Percentiles rank a stretch among this genome's conserved stretches.
Evolutionary conservation across 2,113 vertebrate species (phyloP).

Genomic region (Capreolus pygargus): DNA sequence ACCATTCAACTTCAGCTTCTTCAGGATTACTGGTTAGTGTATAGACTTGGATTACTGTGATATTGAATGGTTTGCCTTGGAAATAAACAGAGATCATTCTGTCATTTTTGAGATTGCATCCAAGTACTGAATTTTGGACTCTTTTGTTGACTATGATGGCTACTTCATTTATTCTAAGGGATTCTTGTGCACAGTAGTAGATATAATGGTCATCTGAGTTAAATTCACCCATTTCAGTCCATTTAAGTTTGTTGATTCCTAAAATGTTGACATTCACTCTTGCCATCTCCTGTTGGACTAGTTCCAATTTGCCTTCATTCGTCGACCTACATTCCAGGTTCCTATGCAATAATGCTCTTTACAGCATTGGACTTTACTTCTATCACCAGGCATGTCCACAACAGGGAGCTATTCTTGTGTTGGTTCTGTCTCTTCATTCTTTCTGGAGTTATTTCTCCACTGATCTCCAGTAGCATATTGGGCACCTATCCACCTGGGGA

Average conservation of each 20-base stretch:
- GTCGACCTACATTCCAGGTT: neutral
- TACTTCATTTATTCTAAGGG: neutral
- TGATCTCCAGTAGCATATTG: neutral
- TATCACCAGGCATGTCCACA: neutral
- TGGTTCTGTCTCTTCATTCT: neutral
- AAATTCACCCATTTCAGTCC: neutral
- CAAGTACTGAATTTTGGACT: neutral
- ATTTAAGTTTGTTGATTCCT: neutral
- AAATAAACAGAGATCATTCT: neutral
- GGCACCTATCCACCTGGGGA: neutral
- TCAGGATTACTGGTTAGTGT: neutral
- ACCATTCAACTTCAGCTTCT: neutral
- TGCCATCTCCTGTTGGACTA: neutral
- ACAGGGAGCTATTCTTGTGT: neutral
- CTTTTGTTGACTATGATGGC: neutral
- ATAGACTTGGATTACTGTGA: neutral
- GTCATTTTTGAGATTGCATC: neutral
- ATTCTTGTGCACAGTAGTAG: neutral
- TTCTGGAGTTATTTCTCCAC: neutral
- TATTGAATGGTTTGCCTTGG: neutral
- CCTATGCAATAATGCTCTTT: neutral
- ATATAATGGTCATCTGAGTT: neutral
- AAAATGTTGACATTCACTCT: neutral
- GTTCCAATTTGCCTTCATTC: neutral
- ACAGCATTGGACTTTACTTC: neutral